Conservation (phyloP, 2,113 vertebrate species). For the Eulemur macaco region DNA sequence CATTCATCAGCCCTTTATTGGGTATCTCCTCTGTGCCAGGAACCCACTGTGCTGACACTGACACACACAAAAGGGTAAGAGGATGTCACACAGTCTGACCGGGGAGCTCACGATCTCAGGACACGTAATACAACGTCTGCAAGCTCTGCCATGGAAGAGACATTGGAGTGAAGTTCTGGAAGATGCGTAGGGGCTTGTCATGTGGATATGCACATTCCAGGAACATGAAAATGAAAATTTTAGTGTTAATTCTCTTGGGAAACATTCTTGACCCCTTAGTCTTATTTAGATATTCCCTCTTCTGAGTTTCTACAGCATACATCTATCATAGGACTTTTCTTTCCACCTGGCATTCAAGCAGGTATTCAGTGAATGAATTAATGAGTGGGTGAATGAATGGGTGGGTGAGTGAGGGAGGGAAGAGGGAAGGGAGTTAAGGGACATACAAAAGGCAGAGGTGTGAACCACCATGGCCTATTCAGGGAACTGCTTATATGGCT, state of each 20-base stretch:
- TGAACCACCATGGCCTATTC: not conserved
- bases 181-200: not conserved
- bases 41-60: not conserved
- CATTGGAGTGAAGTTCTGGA: not conserved
- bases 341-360: not conserved
- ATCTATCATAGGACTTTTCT: not conserved
- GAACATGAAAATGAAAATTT: not conserved
- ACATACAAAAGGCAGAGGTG: not conserved
- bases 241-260: not conserved
- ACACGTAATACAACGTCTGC: accelerated
- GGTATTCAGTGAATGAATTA: not conserved
- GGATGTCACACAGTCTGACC: not conserved
- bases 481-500: not conserved
- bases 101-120: not conserved
- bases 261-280: not conserved
- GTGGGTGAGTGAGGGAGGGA: not conserved
- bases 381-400: not conserved
- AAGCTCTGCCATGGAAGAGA: not conserved
- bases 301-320: not conserved
- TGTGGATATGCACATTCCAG: not conserved
- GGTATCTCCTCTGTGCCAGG: not conserved
- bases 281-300: not conserved
- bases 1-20: not conserved
- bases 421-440: not conserved
- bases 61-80: not conserved